Conservation (phyloP, 2,797 vertebrate species). For the Phyllotis vaccarum region DNA sequence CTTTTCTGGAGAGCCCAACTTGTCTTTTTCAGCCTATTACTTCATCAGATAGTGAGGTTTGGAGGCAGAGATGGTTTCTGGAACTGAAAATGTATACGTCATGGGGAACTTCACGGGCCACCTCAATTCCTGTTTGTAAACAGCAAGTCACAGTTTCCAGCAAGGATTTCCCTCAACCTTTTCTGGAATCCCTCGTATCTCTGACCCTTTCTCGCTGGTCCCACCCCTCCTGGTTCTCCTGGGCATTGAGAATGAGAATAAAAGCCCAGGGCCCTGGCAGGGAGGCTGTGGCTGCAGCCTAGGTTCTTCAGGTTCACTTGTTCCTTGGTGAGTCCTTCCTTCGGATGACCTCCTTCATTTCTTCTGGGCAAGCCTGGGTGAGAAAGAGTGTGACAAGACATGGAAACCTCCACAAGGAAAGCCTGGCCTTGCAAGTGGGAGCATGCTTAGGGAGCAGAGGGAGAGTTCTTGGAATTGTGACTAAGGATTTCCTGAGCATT, state of each 20-base stretch:
- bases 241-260: constrained; percentile 57
- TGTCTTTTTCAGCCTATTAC: not conserved
- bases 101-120: not conserved
- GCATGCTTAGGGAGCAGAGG: not conserved
- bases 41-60: not conserved
- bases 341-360: not conserved
- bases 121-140: constrained; percentile 5
- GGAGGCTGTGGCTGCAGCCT: not conserved
- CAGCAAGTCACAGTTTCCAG: not conserved
- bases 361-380: not conserved
- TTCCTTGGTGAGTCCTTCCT: constrained; percentile 64
- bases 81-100: not conserved
- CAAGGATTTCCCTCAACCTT: not conserved
- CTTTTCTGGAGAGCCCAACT: not conserved
- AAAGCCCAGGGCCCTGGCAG: constrained; percentile 6
- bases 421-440: not conserved
- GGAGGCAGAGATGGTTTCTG: not conserved
- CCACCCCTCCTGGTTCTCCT: constrained; percentile 17
- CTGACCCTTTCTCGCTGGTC: constrained; percentile 68
- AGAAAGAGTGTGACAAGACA: not conserved
- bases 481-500: not conserved
- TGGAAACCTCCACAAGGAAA: not conserved
- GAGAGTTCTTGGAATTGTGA: not conserved
- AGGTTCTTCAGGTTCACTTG: not conserved
- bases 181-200: not conserved